Base-by-base conservation (phyloP, 2,113 vertebrate species). In the Pholis gunnellus region DNA sequence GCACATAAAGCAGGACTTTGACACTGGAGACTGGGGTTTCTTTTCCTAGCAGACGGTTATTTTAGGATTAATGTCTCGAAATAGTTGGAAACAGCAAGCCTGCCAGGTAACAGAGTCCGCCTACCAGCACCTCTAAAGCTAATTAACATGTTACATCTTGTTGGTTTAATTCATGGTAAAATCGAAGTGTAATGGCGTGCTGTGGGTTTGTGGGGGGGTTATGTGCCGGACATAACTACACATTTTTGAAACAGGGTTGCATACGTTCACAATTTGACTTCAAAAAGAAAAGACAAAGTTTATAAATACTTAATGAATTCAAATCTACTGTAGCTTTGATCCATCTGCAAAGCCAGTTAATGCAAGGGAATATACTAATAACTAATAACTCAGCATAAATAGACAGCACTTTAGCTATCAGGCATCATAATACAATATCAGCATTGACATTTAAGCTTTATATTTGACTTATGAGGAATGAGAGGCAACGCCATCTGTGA, bases 401-500 rank as follows among this genome's bases (percentile, higher is more conserved):
- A 56, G 27, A 52, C 66, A 48, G 27, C 67, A 54, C 56, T 64
- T 70, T 38, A 70, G 40, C 29, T n/a, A 29, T 50, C 40, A 65
- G 59, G 40, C 59, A 57, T 48, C 61, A 78, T 34, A 42, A 63
- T n/a, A 82, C 20, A 9, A 14, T 1, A 68, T 36, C 54, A 34
- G 34, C 18, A 31, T 31, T 18, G 29, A 72, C 40, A 31, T 67
- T 40, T 59, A 40, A 56, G 60, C 48, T 83, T 83, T 59, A 18
- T 20, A 40, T 71, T 76, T 65, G 70, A 52, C 56, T 61, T 56
- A 14, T 34, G 54, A 83, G 29, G 18, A 50, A 61, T 44, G 68
- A 60, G 20, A 54, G 60, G 52, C 75, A 67, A 74, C 76, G 29
- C 34, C 54, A 73, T 73, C 63, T 68, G 75, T 63, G 69, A 63